These are phyloP conservation scores for Rhinoderma darwinii DNA, from an alignment of 2,113 vertebrate genomes.

Conservation along the genomic window DNA sequence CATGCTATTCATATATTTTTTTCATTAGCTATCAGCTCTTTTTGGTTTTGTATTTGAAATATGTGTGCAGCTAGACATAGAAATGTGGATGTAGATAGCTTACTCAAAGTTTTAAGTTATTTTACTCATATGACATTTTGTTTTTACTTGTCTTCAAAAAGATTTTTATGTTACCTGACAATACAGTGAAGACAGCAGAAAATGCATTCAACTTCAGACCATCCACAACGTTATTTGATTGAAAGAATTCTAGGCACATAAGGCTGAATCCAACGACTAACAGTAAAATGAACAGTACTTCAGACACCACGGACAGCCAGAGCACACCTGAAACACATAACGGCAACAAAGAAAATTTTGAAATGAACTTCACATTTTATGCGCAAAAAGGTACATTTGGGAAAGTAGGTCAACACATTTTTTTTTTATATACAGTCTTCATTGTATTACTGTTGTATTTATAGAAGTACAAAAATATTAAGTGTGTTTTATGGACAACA, in stretches of 20 bases:
- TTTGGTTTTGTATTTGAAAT: neutral
- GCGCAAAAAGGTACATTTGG: neutral
- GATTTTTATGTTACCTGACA: constrained; percentile 81
- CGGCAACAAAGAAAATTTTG: constrained; percentile 3
- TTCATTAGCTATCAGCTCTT: neutral
- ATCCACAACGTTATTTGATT: constrained; percentile 95
- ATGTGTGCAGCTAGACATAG: neutral
- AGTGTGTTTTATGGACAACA: too few species aligned
- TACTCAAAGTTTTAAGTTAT: neutral
- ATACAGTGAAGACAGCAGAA: constrained; percentile 95
- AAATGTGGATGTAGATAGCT: neutral
- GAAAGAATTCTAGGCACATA: constrained; percentile 96
- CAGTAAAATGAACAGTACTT: constrained; percentile 94
- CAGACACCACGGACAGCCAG: constrained; percentile 94
- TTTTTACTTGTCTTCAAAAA: neutral
- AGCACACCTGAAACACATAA: constrained; percentile 83
- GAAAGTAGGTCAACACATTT: neutral
- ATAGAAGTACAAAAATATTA: too few species aligned
- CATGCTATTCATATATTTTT: neutral
- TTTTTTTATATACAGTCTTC: neutral
- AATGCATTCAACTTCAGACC: constrained; percentile 98
- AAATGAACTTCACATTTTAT: neutral
- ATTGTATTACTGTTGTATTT: neutral
- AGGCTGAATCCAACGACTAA: constrained; percentile 95
- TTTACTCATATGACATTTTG: neutral